phyloP scores from a whole-genome alignment of 2,113 vertebrate genomes.

The Cheilinus undulatus region DNA sequence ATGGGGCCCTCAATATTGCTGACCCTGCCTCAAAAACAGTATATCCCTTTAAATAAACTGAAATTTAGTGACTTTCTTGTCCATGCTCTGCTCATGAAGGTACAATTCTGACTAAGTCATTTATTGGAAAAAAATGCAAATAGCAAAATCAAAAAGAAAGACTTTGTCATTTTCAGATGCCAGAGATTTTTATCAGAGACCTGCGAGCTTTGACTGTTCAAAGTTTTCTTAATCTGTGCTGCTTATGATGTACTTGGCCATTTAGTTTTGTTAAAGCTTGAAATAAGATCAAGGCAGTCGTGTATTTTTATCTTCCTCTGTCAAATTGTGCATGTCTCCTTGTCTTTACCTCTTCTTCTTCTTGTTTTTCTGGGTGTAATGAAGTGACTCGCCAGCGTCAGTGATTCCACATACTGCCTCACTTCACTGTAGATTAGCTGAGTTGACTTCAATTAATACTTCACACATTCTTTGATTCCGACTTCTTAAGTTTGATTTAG shows the following conservation, averaged over 20 bases:
- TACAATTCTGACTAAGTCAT: background rate
- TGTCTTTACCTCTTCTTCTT: background rate
- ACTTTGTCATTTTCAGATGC: background rate
- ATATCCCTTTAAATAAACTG: no score
- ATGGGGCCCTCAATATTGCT: no score
- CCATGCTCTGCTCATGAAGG: background rate
- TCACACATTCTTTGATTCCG: background rate
- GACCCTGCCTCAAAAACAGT: no score
- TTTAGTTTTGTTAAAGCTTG: constrained; percentile 6
- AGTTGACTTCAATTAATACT: constrained; percentile 29
- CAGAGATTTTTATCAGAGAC: background rate
- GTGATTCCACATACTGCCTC: background rate
- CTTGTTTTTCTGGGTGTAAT: background rate
- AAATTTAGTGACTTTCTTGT: no score
- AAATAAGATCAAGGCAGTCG: background rate
- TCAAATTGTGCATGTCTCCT: background rate
- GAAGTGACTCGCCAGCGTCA: constrained; percentile 1
- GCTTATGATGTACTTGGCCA: background rate
- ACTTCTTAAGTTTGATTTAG: constrained; percentile 28
- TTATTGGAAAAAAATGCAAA: background rate
- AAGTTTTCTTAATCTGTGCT: background rate
- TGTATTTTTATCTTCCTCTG: constrained; percentile 1
- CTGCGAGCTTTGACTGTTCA: background rate
- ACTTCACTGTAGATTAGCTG: constrained; percentile 20
- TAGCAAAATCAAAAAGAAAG: background rate